phyloP scores from a whole-genome alignment of 1,140 invertebrate genomes.

The Parapsyche elsis region DNA sequence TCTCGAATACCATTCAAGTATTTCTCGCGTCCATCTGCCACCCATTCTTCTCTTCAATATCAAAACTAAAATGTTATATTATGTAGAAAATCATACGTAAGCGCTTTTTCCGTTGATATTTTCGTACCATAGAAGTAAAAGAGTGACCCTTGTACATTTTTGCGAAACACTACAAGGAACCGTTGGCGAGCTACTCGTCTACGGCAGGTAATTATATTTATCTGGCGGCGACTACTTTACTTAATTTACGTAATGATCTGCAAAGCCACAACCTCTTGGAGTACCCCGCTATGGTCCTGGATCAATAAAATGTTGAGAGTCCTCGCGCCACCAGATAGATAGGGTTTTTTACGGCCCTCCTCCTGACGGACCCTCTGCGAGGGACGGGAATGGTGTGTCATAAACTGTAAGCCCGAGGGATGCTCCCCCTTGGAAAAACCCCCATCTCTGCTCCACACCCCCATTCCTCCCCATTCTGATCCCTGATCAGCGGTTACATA shows the following conservation, averaged over 20 bases:
- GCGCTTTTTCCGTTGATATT: too few relatives aligned
- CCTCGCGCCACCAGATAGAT: slow-evolving; percentile 37
- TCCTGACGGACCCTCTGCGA: not conserved
- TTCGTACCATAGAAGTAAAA: too few relatives aligned
- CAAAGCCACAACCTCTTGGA: slow-evolving; percentile 34
- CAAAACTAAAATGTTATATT: too few relatives aligned
- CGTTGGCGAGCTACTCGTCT: not conserved
- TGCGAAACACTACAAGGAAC: too few relatives aligned
- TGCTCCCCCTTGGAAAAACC: not conserved
- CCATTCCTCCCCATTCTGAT: not conserved
- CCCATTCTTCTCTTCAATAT: too few relatives aligned
- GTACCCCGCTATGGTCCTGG: not conserved
- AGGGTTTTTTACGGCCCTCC: slow-evolving; percentile 47
- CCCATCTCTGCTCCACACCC: not conserved
- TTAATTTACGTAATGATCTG: slow-evolving; percentile 46
- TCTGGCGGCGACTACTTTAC: slow-evolving; percentile 23
- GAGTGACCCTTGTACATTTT: too few relatives aligned
- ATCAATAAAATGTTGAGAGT: slow-evolving; percentile 49
- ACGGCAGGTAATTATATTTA: slow-evolving; percentile 18
- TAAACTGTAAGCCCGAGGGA: slow-evolving; percentile 44
- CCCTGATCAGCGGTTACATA: slow-evolving; percentile 33
- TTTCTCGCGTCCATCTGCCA: too few relatives aligned
- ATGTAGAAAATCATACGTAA: too few relatives aligned
- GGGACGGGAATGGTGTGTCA: slow-evolving; percentile 33
- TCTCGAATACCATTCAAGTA: too few relatives aligned